phyloP scores from a whole-genome alignment of 23 tunicate genomes.

The Trididemnum nubilum region DNA sequence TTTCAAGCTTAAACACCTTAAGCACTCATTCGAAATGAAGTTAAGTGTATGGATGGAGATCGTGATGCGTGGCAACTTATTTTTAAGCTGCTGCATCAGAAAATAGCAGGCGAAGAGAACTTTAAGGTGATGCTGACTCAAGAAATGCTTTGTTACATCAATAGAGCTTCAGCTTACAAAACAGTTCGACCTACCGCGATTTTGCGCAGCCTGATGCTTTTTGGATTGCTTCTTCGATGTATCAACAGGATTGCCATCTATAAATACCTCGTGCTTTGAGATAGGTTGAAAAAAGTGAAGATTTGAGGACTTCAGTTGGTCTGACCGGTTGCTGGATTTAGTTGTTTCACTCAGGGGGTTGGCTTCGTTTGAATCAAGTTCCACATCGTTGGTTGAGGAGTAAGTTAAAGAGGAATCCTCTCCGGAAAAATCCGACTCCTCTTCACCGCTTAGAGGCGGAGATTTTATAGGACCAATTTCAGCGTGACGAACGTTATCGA shows the following conservation, averaged over 20 bases:
- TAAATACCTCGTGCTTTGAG: constrained; percentile 65
- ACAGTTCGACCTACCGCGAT: too few species aligned
- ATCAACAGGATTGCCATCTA: constrained; percentile 40
- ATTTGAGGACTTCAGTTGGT: not conserved
- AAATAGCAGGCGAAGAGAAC: not conserved
- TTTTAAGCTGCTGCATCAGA: too few species aligned
- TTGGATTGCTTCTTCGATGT: not conserved
- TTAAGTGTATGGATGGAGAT: too few species aligned
- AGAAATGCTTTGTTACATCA: too few species aligned
- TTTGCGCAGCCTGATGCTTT: too few species aligned
- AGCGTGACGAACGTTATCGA: constrained; percentile 64
- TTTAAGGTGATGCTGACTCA: not conserved
- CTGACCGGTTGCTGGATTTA: not conserved
- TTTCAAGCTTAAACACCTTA: too few species aligned
- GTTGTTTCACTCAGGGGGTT: not conserved
- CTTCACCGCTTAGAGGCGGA: not conserved
- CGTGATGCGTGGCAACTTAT: too few species aligned
- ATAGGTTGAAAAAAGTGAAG: constrained; percentile 52
- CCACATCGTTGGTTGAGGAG: constrained; percentile 53
- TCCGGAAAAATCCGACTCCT: not conserved
- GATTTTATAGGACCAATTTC: not conserved
- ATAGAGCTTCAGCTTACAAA: too few species aligned
- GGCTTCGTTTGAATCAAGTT: not conserved
- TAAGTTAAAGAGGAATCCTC: constrained; percentile 21
- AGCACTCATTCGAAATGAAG: too few species aligned